Percentiles rank a stretch among this genome's conserved stretches.
Conservation (phyloP, 2,888 invertebrate species). For the Asteroscopus sphinx region DNA sequence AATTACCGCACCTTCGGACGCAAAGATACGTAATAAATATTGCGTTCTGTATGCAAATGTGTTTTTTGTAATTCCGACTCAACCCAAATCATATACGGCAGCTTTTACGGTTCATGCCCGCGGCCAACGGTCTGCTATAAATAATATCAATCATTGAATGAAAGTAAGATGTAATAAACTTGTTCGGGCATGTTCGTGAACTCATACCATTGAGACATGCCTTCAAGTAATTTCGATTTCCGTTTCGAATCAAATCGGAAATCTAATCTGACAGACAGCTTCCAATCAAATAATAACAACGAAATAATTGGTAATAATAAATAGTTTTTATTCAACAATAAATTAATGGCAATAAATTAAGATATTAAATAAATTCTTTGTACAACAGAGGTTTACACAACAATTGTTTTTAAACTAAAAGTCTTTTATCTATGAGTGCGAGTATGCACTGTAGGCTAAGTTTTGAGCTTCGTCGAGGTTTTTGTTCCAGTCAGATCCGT, state of each 20-base stretch:
- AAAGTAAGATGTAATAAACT: conserved; percentile 53
- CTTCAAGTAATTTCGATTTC: conserved; percentile 46
- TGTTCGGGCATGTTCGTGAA: conserved; percentile 38
- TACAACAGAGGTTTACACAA: conserved; percentile 78
- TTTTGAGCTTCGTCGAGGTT: conserved; percentile 92
- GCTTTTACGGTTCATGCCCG: conserved; percentile 22
- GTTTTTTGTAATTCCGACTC: too few species aligned
- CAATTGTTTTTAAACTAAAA: conserved; percentile 34
- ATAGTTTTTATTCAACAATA: conserved; percentile 73
- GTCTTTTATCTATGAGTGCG: conserved; percentile 70
- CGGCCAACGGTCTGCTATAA: conserved; percentile 29
- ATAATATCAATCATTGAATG: conserved; percentile 51
- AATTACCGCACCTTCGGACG: conserved; percentile 7
- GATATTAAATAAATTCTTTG: conserved; percentile 85
- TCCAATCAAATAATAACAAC: conserved; percentile 54
- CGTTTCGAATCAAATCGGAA: conserved; percentile 23
- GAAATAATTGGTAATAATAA: conserved; percentile 66
- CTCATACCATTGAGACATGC: conserved; percentile 14
- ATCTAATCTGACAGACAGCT: conserved; percentile 16
- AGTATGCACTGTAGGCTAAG: conserved; percentile 92
- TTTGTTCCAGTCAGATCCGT: conserved; percentile 86
- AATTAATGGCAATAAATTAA: conserved; percentile 84
- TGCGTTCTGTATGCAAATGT: not conserved
- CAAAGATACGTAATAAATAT: conserved; percentile 10
- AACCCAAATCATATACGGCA: not conserved